Evolutionary conservation across 2,113 vertebrate genomes (phyloP).

Genomic region (Phainopepla nitens): DNA sequence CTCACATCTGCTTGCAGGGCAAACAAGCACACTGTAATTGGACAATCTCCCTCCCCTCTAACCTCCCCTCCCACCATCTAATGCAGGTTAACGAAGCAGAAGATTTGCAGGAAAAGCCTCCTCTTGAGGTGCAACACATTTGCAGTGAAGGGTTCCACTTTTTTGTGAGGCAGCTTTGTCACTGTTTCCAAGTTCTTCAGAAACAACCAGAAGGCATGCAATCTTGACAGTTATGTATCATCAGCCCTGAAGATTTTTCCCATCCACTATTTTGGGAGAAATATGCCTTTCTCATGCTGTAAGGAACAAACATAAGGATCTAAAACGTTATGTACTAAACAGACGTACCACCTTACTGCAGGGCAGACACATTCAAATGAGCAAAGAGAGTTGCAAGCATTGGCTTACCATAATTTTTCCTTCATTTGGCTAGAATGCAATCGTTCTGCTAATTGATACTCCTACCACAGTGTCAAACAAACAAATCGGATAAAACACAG

Average conservation of each 20-base stretch:
- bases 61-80: background rate
- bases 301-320: background rate
- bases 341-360: background rate
- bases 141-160: background rate
- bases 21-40: background rate
- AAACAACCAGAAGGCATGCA: background rate
- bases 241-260: background rate
- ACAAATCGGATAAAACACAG: background rate
- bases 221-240: accelerated
- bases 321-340: background rate
- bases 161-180: background rate
- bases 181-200: background rate
- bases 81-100: background rate
- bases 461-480: background rate
- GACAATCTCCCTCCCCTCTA: background rate
- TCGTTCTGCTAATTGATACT: background rate
- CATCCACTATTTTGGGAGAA: background rate
- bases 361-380: background rate
- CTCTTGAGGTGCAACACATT: accelerated
- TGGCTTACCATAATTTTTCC: background rate
- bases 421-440: background rate
- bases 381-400: background rate
- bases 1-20: background rate
- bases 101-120: background rate
- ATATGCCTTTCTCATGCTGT: background rate